Base-by-base conservation (phyloP, 2,888 invertebrate genomes). In the Anthophora plumipes region DNA sequence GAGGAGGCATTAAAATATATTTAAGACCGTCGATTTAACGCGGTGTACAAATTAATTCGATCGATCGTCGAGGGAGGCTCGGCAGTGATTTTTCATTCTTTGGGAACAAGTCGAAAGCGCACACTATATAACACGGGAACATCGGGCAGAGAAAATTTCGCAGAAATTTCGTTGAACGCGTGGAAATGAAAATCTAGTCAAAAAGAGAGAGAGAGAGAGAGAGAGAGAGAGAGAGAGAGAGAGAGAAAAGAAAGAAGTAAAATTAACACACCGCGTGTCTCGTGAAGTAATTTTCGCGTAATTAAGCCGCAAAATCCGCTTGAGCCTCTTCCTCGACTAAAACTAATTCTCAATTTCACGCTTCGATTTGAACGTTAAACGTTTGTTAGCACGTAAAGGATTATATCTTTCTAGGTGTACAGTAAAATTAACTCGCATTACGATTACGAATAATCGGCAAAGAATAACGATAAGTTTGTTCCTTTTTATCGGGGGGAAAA, bases 101-200 rank as follows among this genome's bases (percentile, higher is more conserved):
- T 31, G 81, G 83, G 82, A 78, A 82, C 80, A 75, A 83, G 61
- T 83, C 81, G 69, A 78, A 83, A 78, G 82, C 83, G 83, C 83
- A 82, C 83, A 83, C 71, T 80, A 73, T 0, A 59, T n/a, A 37
- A 74, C 72, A 74, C 70, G 69, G 80, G 81, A 64, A 78, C 69
- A 66, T 78, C 75, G 74, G 69, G 52, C 46, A 54, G 43, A n/a
- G 55, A 39, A 75, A 68, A 31, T 31, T 77, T 81, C 50, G 25
- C 37, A 20, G 41, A n/a, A 22, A 50, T 57, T 25, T 14, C 54
- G 17, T 61, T 25, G 37, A 31, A 17, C 11, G 17, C 43, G 71
- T 41, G 46, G 59, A 31, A n/a, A 57, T 25, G 41, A 39, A 76
- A 85, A 80, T 86, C 86, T 86, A 86, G 86, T 86, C 86, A 86